These are phyloP conservation scores for Gryllus bimaculatus DNA, from an alignment of 1,140 invertebrate species.

Conservation along the genomic window DNA sequence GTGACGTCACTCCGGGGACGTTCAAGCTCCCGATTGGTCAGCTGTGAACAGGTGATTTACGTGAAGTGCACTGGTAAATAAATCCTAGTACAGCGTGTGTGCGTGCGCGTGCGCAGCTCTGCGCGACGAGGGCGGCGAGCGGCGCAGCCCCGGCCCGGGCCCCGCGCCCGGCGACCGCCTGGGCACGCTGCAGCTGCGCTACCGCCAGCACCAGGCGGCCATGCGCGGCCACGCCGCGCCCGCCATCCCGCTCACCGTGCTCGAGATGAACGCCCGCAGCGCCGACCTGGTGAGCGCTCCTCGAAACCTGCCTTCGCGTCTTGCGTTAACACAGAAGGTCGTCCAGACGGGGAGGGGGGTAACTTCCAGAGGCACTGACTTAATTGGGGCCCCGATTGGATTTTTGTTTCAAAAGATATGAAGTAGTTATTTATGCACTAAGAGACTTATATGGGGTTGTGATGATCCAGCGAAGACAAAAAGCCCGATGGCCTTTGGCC, in stretches of 20 bases:
- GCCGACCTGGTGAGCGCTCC: not conserved
- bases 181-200: conserved; percentile 46
- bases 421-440: too few species aligned
- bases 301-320: too few species aligned
- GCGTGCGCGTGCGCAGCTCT: not conserved
- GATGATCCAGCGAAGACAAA: too few species aligned
- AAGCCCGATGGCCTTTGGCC: too few species aligned
- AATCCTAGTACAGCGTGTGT: too few species aligned
- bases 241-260: conserved; percentile 25
- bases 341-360: not conserved
- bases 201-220: conserved; percentile 50
- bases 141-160: not conserved
- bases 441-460: too few species aligned
- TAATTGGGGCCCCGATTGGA: not conserved
- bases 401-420: too few species aligned
- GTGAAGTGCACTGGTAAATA: too few species aligned
- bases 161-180: conserved; percentile 15
- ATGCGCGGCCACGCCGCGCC: conserved; percentile 33
- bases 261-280: conserved; percentile 22
- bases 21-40: too few species aligned
- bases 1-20: too few species aligned
- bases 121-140: conserved; percentile 2
- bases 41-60: too few species aligned
- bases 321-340: not conserved
- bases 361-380: not conserved